These are phyloP conservation scores for Tursiops truncatus DNA, from an alignment of 2,113 vertebrate species.

Conservation along the genomic window DNA sequence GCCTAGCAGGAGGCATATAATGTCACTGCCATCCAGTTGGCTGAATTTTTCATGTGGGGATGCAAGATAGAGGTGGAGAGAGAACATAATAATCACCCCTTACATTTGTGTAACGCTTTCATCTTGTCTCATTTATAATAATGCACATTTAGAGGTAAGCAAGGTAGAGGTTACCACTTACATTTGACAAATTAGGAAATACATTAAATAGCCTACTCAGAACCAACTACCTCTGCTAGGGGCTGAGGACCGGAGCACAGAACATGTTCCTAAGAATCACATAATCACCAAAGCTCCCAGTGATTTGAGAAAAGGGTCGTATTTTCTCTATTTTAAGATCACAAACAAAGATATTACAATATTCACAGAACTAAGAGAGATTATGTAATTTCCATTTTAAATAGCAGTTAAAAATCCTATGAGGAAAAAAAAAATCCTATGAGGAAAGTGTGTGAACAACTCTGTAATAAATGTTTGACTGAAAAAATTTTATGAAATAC, in stretches of 20 bases:
- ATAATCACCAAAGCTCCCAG: not conserved
- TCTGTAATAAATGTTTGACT: not conserved
- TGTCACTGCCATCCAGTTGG: not conserved
- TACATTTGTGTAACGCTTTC: not conserved
- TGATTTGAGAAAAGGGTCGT: not conserved
- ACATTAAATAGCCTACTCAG: not conserved
- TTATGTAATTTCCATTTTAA: not conserved
- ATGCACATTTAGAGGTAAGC: not conserved
- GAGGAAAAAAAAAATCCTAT: not conserved
- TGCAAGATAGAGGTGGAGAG: not conserved
- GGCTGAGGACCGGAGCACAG: not conserved
- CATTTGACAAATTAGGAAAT: not conserved
- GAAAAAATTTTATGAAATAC: not conserved
- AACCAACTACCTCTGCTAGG: not conserved
- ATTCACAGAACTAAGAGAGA: not conserved
- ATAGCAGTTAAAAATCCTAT: not conserved
- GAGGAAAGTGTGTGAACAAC: not conserved
- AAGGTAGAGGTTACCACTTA: not conserved
- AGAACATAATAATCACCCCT: not conserved
- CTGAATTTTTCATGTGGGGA: not conserved
- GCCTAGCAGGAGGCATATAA: not conserved
- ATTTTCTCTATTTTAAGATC: not conserved
- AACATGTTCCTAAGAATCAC: not conserved
- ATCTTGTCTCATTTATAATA: not conserved
- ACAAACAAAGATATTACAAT: not conserved